Conservation (phyloP, 2,113 vertebrate genomes). For the Arenaria interpres region DNA sequence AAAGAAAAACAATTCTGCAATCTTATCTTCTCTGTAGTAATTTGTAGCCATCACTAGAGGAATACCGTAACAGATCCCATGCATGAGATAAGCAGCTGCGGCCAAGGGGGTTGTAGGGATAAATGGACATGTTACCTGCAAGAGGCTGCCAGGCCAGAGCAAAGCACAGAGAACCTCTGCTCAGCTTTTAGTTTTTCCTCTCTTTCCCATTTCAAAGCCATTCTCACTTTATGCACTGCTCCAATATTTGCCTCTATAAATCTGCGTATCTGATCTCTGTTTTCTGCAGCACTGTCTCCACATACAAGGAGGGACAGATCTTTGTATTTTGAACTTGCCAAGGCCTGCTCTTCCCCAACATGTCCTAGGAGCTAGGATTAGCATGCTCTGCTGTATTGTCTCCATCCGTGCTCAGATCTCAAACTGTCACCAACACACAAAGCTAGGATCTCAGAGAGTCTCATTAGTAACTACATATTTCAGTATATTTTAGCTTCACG, state of each 20-base stretch:
- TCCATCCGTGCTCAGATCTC: not conserved
- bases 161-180: not conserved
- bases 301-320: not conserved
- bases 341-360: not conserved
- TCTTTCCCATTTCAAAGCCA: not conserved
- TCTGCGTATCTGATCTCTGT: not conserved
- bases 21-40: constrained; percentile 22
- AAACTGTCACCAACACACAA: too few relatives aligned
- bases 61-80: not conserved
- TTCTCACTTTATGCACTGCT: not conserved
- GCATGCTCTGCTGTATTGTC: not conserved
- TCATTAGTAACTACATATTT: not conserved
- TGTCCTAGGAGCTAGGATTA: not conserved
- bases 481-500: not conserved
- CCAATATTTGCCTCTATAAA: not conserved
- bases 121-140: rapidly evolving
- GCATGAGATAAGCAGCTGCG: not conserved
- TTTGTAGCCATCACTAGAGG: not conserved
- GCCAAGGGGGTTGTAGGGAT: not conserved
- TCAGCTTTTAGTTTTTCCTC: not conserved
- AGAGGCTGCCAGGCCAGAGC: not conserved
- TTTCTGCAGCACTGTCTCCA: not conserved
- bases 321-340: not conserved
- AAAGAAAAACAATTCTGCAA: constrained; percentile 23
- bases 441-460: not conserved